phyloP scores from a whole-genome alignment of 2,797 vertebrate genomes.

The Phalloptychus januarius region DNA sequence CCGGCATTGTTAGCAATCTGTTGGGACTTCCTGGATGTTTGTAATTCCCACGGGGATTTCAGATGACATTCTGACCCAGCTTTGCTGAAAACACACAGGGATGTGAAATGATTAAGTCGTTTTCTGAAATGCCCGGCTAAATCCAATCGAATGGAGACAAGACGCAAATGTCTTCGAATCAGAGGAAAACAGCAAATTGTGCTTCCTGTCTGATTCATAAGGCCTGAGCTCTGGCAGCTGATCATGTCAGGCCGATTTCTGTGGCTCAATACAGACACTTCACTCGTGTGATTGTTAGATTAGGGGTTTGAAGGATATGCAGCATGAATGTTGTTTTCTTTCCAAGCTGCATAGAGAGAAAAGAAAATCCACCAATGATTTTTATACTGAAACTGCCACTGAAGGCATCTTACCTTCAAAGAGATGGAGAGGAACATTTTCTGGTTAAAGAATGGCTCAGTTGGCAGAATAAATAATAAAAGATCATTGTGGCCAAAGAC shows the following conservation, averaged over 20 bases:
- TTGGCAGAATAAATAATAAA: not conserved
- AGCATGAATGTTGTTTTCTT: not conserved
- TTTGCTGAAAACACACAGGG: slow-evolving; percentile 44
- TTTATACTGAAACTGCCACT: not conserved
- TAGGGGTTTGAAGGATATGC: not conserved
- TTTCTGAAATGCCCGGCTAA: slow-evolving; percentile 37
- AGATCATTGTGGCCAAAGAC: not conserved
- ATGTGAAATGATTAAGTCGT: slow-evolving; percentile 37
- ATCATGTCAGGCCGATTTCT: slow-evolving; percentile 22
- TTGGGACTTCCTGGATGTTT: slow-evolving; percentile 22
- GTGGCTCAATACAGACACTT: not conserved
- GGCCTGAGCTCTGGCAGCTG: slow-evolving; percentile 4
- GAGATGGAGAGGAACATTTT: not conserved
- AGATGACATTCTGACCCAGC: slow-evolving; percentile 54
- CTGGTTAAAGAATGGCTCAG: not conserved
- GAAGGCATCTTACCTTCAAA: not conserved
- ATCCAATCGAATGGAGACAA: slow-evolving; percentile 32
- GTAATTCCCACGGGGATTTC: slow-evolving; percentile 50
- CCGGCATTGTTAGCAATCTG: slow-evolving; percentile 37
- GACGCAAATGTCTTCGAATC: slow-evolving; percentile 16
- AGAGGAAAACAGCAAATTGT: not conserved
- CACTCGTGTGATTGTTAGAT: slow-evolving; percentile 2
- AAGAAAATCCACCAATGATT: not conserved
- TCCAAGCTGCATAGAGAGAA: not conserved
- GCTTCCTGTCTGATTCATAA: slow-evolving; percentile 15